Evolutionary conservation across 2,797 vertebrate genomes (phyloP).

Genomic region (Zenarchopterus dispar): DNA sequence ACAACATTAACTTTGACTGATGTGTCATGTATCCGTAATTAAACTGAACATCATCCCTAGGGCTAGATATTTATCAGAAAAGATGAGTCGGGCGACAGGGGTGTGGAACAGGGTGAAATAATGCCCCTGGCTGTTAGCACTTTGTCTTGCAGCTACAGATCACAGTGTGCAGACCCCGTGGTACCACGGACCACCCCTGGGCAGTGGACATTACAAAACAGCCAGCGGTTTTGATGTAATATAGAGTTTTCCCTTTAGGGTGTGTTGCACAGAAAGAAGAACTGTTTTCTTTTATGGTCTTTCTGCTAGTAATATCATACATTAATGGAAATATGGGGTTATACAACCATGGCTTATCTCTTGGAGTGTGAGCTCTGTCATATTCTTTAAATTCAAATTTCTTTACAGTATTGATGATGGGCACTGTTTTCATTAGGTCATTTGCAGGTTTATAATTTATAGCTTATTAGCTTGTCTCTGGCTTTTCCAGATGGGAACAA

Average conservation of each 20-base stretch:
- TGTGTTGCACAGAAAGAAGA: constrained; percentile 45
- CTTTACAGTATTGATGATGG: constrained; percentile 11
- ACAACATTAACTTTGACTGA: constrained; percentile 71
- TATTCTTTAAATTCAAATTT: constrained; percentile 55
- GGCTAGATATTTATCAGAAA: constrained; percentile 67
- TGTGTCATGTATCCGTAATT: constrained; percentile 70
- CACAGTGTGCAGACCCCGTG: constrained; percentile 58
- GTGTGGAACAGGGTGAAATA: constrained; percentile 65
- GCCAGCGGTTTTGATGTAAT: constrained; percentile 65
- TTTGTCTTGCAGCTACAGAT: constrained; percentile 65
- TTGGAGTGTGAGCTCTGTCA: constrained; percentile 38
- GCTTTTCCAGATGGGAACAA: constrained; percentile 3
- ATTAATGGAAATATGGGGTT: constrained; percentile 13
- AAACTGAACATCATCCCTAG: constrained; percentile 70
- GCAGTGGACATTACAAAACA: constrained; percentile 61
- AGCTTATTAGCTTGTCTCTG: constrained; percentile 6
- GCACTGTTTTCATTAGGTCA: constrained; percentile 36
- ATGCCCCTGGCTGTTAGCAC: constrained; percentile 65
- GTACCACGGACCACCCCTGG: constrained; percentile 67
- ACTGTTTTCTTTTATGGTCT: constrained; percentile 58
- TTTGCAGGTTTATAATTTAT: constrained; percentile 43
- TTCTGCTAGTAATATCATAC: constrained; percentile 45
- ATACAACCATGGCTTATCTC: constrained; percentile 48
- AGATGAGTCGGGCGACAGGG: constrained; percentile 62
- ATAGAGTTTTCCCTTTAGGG: constrained; percentile 63